These are phyloP conservation scores for Poecile atricapillus DNA, from an alignment of 2,113 vertebrate genomes.

Conservation along the genomic window DNA sequence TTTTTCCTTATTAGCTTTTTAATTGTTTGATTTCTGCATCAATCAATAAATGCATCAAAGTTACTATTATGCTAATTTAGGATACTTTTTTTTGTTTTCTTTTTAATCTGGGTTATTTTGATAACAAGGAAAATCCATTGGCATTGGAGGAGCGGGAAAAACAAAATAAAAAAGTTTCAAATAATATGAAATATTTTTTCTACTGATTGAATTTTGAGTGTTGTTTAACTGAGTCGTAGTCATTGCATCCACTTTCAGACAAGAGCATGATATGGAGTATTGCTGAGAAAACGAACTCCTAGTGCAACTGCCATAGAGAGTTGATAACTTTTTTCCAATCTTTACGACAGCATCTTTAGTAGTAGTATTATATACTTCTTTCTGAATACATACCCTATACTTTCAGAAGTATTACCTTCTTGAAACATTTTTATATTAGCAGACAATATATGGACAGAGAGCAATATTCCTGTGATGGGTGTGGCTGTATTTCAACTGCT, in stretches of 20 bases:
- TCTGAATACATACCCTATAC: neutral
- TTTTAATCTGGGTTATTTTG: neutral
- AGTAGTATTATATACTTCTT: neutral
- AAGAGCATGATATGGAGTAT: accelerated
- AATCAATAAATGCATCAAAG: neutral
- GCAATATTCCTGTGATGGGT: neutral
- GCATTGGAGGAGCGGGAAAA: neutral
- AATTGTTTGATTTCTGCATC: neutral
- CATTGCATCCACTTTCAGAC: neutral
- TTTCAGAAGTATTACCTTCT: neutral
- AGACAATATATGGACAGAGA: neutral
- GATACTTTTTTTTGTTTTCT: neutral
- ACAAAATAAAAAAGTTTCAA: neutral
- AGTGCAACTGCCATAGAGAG: neutral
- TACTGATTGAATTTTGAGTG: neutral
- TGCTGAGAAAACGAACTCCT: neutral
- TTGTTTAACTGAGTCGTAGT: neutral
- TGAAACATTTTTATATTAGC: neutral
- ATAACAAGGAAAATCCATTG: neutral
- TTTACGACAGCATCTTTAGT: neutral
- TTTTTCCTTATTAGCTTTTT: neutral
- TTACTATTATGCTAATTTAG: neutral
- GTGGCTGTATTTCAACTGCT: neutral
- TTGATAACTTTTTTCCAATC: neutral
- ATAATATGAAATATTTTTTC: neutral